Base-by-base conservation (phyloP, 2,113 vertebrate species). In the Bufo bufo region DNA sequence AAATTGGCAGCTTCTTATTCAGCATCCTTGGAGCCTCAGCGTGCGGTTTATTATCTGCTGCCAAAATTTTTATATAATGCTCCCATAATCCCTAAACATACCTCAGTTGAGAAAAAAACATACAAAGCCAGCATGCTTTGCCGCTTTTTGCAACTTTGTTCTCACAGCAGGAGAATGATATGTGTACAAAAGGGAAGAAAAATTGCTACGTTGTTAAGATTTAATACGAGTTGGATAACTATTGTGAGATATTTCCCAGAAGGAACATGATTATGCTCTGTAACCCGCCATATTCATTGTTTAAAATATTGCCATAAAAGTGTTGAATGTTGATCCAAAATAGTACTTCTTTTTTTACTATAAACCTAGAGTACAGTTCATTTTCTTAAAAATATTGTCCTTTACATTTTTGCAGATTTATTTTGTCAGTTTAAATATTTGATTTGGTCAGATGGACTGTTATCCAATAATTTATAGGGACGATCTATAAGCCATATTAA, bases 1-100 rank as follows among this genome's bases (percentile, higher is more conserved):
- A 33, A 85, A 72, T 86, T 86, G 85, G 85, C 85, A 86, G 85
- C 65, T 63, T 6, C 59, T 86, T 66, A 63, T 65, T 66, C 17
- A 43, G 85, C 85, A 86, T 86, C 85, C 74, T 66, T 66, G 56
- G 75, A 79, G 75, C 47, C 85, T 65, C 59, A 86, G 59, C 59
- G 6, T 86, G 85, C 50, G 75, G 85, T 86, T 86, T 86, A 66
- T 78, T 78, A 86, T 86, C 47, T 78, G 4, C 75, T 79, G 85
- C 85, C 85, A 86, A 86, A 49, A 65, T 86, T 86, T 83, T 86
- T 77, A 86, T 86, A 66, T 78, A 86, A 86, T 66, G 79, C 85
- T 78, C 75, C 59, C 75, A 86, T 86, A 86, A 86, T 86, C 85
- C 75, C 54, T 78, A 74, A 86, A 86, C 84, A 77, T 65, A 86